Evolutionary conservation across 2,113 vertebrate genomes (phyloP), one percentile per base, ranked within the genome.

Genomic region (Chascanopsetta lugubris): DNA sequence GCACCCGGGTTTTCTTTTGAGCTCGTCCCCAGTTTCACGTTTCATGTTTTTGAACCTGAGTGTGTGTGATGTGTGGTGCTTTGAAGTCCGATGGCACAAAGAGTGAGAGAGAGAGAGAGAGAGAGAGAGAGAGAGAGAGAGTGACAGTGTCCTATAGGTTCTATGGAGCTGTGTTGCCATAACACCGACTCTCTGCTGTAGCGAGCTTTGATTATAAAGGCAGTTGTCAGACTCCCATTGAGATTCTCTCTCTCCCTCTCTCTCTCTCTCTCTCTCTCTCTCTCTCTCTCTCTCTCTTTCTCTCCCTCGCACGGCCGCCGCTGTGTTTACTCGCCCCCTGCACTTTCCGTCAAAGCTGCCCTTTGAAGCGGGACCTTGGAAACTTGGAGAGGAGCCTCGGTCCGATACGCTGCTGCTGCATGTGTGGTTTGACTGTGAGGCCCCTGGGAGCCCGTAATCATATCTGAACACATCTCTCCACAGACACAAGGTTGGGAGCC

Each of bases 61-160:
- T n/a, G n/a, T 70, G 69, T 79, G 77, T 89, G 84, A 87, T 85
- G 84, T 75, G 10, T 3, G 32, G 18, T 18, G 75, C 79, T 91
- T 89, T 88, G 86, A 91, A 87, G 84, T 82, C 69, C 85, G 63
- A 69, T 12, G 38, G 55, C 34, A 65, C 72, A 49, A 61, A 38
- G 71, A 51, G 22, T 63, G 70, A 64, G 70, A 67, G 6, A 54
- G 40, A 21, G 69, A 61, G 13, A 42, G 12, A 42, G 38, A 42
- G 8, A 42, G 38, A 42, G 2, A 40, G 38, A 40, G 38, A n/a
- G 38, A 42, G 38, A 17, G 66, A 75, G 17, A 43, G 66, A 75
- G 69, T 21, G 32, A 53, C 38, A 2, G 21, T 27, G 21, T 73
- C 48, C 78, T 57, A 26, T 32, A 56, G 48, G 21, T 43, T 40